These are phyloP conservation scores for Lycopodina hypogea DNA, from an alignment of 37 sponge, comb jelly and placozoan species.

Conservation along the genomic window DNA sequence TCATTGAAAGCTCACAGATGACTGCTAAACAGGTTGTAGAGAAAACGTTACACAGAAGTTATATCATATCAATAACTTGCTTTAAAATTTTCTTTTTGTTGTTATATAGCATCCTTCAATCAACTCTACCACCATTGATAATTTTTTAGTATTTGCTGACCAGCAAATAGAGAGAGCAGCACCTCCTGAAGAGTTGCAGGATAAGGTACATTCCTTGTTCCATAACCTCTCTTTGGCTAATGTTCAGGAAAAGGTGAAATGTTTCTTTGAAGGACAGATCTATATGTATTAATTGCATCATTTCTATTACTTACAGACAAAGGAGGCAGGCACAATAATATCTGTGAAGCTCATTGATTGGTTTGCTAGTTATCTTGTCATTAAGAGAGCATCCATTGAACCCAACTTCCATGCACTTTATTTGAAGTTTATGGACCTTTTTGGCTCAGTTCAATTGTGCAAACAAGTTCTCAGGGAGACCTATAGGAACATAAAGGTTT, in stretches of 20 bases:
- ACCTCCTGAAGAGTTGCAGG: conserved; percentile 88
- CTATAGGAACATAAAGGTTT: conserved; percentile 94
- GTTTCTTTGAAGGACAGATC: too few species aligned
- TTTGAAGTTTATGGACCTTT: conserved; percentile 80
- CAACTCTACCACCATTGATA: conserved; percentile 71
- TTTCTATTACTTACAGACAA: conserved; percentile 48
- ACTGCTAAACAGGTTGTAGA: not conserved
- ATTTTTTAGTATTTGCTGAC: conserved; percentile 81
- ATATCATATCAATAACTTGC: not conserved
- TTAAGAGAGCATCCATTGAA: conserved; percentile 91
- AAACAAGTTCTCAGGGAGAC: conserved; percentile 81
- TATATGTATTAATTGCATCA: not conserved
- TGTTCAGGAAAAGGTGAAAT: conserved; percentile 76
- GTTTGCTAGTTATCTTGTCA: conserved; percentile 93
- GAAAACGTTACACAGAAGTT: not conserved
- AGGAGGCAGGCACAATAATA: conserved; percentile 77
- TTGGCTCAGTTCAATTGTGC: conserved; percentile 37
- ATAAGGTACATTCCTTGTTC: conserved; percentile 92
- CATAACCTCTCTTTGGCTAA: conserved; percentile 90
- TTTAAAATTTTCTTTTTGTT: not conserved
- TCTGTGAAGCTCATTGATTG: conserved; percentile 77
- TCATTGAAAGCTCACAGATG: too few species aligned
- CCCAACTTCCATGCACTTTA: conserved; percentile 94
- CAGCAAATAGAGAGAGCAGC: conserved; percentile 32
- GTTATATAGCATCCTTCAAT: conserved; percentile 60